phyloP scores from a whole-genome alignment of 2,797 vertebrate genomes.

The Capromys pilorides region DNA sequence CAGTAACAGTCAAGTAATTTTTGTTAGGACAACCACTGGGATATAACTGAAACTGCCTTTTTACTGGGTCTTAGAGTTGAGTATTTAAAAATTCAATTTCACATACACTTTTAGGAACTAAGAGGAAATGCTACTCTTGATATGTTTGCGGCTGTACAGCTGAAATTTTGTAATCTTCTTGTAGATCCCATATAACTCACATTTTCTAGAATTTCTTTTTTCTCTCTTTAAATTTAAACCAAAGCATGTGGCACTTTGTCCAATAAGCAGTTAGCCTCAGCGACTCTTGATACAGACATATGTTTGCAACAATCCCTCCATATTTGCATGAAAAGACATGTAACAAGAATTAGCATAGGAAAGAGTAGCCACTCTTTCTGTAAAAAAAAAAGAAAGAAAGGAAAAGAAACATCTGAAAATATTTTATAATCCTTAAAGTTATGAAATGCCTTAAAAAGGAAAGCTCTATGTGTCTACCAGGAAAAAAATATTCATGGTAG shows the following conservation, averaged over 20 bases:
- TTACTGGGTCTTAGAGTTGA: not conserved
- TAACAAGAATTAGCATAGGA: not conserved
- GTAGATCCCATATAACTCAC: constrained; percentile 29
- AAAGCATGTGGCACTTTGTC: constrained; percentile 30
- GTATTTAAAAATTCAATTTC: constrained; percentile 26
- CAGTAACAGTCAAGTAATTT: constrained; percentile 29
- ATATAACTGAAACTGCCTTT: constrained; percentile 18
- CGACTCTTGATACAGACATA: not conserved
- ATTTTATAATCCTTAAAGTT: constrained; percentile 45
- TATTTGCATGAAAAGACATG: constrained; percentile 39
- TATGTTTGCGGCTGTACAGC: not conserved
- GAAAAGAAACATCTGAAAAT: not conserved
- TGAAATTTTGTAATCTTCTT: constrained; percentile 57
- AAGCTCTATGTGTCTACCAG: not conserved
- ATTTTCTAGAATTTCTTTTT: not conserved
- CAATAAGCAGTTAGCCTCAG: not conserved
- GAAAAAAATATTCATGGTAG: not conserved
- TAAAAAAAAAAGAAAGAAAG: not conserved
- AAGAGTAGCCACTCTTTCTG: not conserved
- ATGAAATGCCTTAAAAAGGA: constrained; percentile 4
- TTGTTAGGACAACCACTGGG: constrained; percentile 37
- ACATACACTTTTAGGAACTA: constrained; percentile 20
- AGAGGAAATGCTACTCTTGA: constrained; percentile 18
- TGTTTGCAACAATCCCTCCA: not conserved
- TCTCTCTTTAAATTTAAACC: constrained; percentile 37